Conservation (phyloP, 2,797 vertebrate genomes). For the Falco rusticolus region DNA sequence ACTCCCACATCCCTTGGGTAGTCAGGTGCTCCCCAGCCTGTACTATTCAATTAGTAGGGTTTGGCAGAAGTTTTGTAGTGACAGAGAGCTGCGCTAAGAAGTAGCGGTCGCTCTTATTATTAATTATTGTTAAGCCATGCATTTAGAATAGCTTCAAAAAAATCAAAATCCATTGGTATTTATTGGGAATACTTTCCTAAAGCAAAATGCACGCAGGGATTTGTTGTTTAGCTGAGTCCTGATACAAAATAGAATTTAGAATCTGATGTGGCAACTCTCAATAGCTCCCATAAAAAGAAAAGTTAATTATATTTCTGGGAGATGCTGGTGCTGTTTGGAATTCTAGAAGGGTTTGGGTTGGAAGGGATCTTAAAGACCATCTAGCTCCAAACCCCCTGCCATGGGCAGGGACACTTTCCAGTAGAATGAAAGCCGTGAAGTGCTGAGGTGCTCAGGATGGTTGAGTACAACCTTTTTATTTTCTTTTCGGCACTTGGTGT, state of each 20-base stretch:
- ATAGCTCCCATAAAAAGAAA: background rate
- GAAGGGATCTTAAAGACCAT: too few relatives aligned
- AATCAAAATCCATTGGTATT: background rate
- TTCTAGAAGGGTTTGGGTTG: too few relatives aligned
- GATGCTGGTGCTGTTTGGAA: background rate
- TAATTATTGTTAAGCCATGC: background rate
- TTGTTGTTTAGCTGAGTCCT: background rate
- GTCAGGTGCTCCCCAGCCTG: background rate
- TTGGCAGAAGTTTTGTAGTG: background rate
- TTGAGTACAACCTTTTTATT: background rate
- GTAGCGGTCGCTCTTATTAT: background rate
- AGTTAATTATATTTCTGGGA: background rate
- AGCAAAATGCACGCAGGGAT: background rate
- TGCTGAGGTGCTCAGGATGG: background rate
- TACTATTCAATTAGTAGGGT: background rate
- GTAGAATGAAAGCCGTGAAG: background rate
- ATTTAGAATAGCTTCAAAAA: background rate
- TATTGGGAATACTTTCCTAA: background rate
- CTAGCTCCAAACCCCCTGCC: too few relatives aligned
- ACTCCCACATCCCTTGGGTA: background rate
- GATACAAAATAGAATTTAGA: background rate
- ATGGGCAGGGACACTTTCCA: too few relatives aligned
- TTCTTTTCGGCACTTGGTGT: background rate
- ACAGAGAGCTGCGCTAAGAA: background rate
- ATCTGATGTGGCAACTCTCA: background rate